These are phyloP conservation scores for Chromoteleia sp. DNA, from an alignment of 2,888 invertebrate species.

Conservation along the genomic window DNA sequence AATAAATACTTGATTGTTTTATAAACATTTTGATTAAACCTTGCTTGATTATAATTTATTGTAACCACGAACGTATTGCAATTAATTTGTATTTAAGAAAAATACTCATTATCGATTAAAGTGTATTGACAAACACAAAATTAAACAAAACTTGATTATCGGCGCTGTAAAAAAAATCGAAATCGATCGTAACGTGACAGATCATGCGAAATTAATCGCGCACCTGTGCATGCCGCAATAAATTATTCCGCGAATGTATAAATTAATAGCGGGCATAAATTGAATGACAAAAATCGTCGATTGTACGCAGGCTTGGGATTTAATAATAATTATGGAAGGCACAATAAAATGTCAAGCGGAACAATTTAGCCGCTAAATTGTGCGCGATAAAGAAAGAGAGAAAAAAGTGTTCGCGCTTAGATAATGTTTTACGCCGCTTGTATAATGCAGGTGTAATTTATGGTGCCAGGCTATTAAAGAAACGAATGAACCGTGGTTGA, in stretches of 20 bases:
- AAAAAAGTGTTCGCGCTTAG: conserved; percentile 35
- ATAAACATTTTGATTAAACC: too few species aligned
- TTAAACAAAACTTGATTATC: conserved; percentile 1
- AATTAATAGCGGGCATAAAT: conserved; percentile 39
- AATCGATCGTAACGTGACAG: conserved; percentile 26
- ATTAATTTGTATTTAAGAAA: too few species aligned
- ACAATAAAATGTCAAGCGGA: conserved; percentile 47
- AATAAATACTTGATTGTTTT: too few species aligned
- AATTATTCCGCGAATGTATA: conserved; percentile 35
- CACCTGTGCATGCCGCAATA: conserved; percentile 33
- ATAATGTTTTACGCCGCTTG: conserved; percentile 47
- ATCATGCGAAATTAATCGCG: conserved; percentile 28
- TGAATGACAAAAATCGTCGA: conserved; percentile 15
- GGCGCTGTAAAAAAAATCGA: conserved; percentile 19
- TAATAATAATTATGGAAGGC: conserved; percentile 23
- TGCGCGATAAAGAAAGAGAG: background rate
- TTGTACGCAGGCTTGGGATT: conserved; percentile 2
- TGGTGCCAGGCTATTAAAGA: conserved; percentile 63
- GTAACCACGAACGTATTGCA: too few species aligned
- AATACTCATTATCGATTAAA: too few species aligned
- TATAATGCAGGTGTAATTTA: conserved; percentile 64
- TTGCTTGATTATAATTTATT: too few species aligned
- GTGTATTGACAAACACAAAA: too few species aligned
- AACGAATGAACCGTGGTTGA: conserved; percentile 64
- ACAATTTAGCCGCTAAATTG: conserved; percentile 35